Evolutionary conservation across 2,888 invertebrate genomes (phyloP).

Genomic region (Drosophila mimetica): DNA sequence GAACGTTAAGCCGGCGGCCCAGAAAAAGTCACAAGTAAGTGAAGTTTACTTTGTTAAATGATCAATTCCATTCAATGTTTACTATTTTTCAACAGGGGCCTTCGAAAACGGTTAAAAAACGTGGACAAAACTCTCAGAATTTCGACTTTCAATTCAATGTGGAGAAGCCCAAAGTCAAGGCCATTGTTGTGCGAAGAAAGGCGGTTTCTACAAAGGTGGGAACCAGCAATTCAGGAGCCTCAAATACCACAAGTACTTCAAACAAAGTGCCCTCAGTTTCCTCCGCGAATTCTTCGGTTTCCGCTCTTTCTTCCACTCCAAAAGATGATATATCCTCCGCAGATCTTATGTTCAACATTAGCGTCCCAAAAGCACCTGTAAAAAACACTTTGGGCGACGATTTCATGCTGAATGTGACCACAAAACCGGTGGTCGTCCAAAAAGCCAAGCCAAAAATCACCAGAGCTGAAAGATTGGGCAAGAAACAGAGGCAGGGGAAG

Average conservation of each 20-base stretch:
- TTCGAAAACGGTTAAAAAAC: slow-evolving; percentile 38
- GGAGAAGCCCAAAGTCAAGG: slow-evolving; percentile 78
- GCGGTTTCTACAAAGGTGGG: neutral
- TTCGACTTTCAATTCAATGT: slow-evolving; percentile 61
- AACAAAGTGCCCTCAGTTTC: neutral
- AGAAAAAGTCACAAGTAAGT: slow-evolving; percentile 56
- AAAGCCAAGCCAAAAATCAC: slow-evolving; percentile 59
- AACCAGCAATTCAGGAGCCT: neutral
- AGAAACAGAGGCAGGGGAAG: slow-evolving; percentile 42
- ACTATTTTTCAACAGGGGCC: neutral
- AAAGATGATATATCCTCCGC: neutral
- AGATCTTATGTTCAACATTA: slow-evolving; percentile 1
- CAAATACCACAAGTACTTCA: neutral
- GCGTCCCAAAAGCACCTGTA: neutral
- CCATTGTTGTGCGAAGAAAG: slow-evolving; percentile 76
- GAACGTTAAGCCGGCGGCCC: slow-evolving; percentile 32
- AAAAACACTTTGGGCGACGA: slow-evolving; percentile 25
- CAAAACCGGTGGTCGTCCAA: neutral
- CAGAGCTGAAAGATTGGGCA: slow-evolving; percentile 60
- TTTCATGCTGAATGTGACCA: slow-evolving; percentile 70
- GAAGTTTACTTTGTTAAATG: no score
- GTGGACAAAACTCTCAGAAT: slow-evolving; percentile 7
- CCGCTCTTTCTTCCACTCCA: neutral
- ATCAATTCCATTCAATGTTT: neutral
- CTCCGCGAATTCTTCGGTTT: neutral